Evolutionary conservation across 1,140 invertebrate species (phyloP).

Genomic region (Coboldia fuscipes): DNA sequence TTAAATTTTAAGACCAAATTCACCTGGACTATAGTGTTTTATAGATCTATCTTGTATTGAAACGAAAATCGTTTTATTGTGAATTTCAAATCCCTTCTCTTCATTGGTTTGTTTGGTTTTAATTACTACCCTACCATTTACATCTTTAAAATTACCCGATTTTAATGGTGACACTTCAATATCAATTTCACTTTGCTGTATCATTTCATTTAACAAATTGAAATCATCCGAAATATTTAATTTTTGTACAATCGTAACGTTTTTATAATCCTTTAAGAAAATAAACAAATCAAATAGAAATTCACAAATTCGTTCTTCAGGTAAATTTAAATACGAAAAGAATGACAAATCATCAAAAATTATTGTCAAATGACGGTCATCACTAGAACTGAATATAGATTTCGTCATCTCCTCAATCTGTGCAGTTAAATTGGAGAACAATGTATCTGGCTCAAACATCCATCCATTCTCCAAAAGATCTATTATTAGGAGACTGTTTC

Average conservation of each 20-base stretch:
- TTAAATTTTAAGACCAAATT: no score
- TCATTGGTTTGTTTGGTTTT: no score
- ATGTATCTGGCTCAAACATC: conserved; percentile 9
- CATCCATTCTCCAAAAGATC: conserved; percentile 19
- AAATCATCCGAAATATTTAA: conserved; percentile 27
- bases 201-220: conserved; percentile 26
- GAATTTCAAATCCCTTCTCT: no score
- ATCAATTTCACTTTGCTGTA: conserved; percentile 36
- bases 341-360: conserved; percentile 48
- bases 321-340: conserved; percentile 35
- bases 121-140: conserved; percentile 39
- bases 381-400: conserved; percentile 14
- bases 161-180: conserved; percentile 36
- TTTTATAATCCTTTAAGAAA: conserved; percentile 12
- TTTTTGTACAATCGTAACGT: conserved; percentile 22
- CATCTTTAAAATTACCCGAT: conserved; percentile 41
- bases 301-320: conserved; percentile 25
- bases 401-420: conserved; percentile 6
- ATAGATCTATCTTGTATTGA: no score
- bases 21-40: no score
- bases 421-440: conserved; percentile 11
- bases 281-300: conserved; percentile 25
- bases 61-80: no score
- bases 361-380: conserved; percentile 24
- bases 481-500: conserved; percentile 27